Conservation (phyloP, 1,140 invertebrate species). For the Asbolus verrucosus region DNA sequence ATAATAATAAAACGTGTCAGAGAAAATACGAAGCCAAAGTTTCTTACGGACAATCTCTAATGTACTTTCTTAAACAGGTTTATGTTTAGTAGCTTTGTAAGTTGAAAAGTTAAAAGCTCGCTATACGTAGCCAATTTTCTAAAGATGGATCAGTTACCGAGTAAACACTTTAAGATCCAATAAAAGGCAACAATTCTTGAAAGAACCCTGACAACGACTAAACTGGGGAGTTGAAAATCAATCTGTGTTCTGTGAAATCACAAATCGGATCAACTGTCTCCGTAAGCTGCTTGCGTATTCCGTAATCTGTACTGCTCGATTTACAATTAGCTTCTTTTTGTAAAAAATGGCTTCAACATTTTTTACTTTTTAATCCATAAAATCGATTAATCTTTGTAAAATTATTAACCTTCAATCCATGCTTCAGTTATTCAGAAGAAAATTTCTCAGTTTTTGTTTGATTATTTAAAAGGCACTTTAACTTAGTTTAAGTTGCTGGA, state of each 20-base stretch:
- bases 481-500: too few relatives aligned
- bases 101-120: slow-evolving; percentile 43
- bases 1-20: slow-evolving; percentile 14
- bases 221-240: slow-evolving; percentile 35
- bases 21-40: background rate
- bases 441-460: too few relatives aligned
- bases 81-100: slow-evolving; percentile 40
- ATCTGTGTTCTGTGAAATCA: slow-evolving; percentile 46
- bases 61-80: slow-evolving; percentile 35
- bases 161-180: slow-evolving; percentile 45
- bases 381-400: too few relatives aligned
- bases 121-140: slow-evolving; percentile 35
- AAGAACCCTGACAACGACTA: slow-evolving; percentile 33
- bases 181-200: slow-evolving; percentile 44
- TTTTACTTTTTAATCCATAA: too few relatives aligned
- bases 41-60: slow-evolving; percentile 35
- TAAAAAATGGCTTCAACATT: background rate
- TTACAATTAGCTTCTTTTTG: slow-evolving; percentile 30
- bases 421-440: too few relatives aligned
- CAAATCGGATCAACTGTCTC: slow-evolving; percentile 44
- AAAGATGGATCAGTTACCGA: slow-evolving; percentile 41
- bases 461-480: too few relatives aligned
- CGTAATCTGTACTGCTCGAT: slow-evolving; percentile 41
- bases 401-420: too few relatives aligned
- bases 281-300: slow-evolving; percentile 41